Conservation (phyloP, 2,888 invertebrate species). For the Ichneumon xanthorius region DNA sequence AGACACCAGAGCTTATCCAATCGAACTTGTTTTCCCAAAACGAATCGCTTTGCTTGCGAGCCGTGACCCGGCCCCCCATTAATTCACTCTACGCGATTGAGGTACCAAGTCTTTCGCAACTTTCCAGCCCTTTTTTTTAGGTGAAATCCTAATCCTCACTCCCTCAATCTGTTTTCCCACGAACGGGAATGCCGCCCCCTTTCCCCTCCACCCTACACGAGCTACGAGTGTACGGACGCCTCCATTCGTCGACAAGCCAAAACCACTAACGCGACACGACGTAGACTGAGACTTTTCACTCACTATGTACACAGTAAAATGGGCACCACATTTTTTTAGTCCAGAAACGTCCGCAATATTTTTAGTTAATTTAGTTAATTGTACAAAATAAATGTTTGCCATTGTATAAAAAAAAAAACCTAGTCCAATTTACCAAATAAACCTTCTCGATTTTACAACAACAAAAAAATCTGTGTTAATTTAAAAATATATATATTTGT, state of each 20-base stretch:
- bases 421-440: too few relatives aligned
- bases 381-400: too few relatives aligned
- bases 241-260: not conserved
- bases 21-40: slow-evolving; percentile 31
- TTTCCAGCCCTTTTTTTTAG: not conserved
- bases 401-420: too few relatives aligned
- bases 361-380: too few relatives aligned
- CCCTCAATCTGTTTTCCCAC: not conserved
- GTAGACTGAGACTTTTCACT: not conserved
- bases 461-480: too few relatives aligned
- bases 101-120: not conserved
- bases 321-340: too few relatives aligned
- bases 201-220: not conserved
- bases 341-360: too few relatives aligned
- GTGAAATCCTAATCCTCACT: not conserved
- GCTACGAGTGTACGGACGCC: not conserved
- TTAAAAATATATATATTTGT: too few relatives aligned
- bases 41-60: slow-evolving; percentile 36
- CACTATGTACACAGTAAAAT: too few relatives aligned
- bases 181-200: not conserved
- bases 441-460: too few relatives aligned
- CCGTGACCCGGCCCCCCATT: slow-evolving; percentile 40
- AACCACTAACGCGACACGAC: not conserved
- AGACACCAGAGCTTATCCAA: slow-evolving; percentile 32
- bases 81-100: slow-evolving; percentile 14